Evolutionary conservation across 2,888 invertebrate species (phyloP), one percentile per base, ranked within the genome.

Genomic region (Conchocele bisecta): DNA sequence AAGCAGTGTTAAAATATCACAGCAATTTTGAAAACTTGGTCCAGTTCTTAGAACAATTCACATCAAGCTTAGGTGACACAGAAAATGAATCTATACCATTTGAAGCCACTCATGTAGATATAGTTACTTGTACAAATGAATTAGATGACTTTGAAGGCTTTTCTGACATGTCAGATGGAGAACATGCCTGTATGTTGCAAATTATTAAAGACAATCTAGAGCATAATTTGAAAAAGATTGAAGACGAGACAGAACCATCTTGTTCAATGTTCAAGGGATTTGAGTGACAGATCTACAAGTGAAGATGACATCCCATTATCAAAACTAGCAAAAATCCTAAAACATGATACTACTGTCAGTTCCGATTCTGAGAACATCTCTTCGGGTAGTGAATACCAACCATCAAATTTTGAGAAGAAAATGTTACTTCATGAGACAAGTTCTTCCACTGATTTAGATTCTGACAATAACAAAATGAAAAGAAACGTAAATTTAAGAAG

Each of bases 101-200:
- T 54, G 54, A 63, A 44, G 42, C 54, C 17, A 54, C 54, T 13
- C 54, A 54, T 35, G 54, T 63, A 33, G 24, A 53, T 6, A 54
- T 63, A 35, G 26, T 4, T 28, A 5, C 4, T 28, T 4, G n/a
- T 26, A 29, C 63, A 42, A 35, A 6, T 44, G 44, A 39, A 13
- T 63, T 54, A 46, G 63, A 44, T 54, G 50, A 48, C n/a, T 63
- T 54, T 54, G 63, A 54, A 33, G 54, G 54, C 17, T 54, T 54
- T 33, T 54, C 54, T 33, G 63, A 63, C 6, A 41, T 63, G 17
- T 33, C 42, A 9, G 60, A 60, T n/a, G n/a, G n/a, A n/a, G n/a
- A n/a, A n/a, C n/a, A n/a, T n/a, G n/a, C n/a, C n/a, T n/a, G n/a
- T n/a, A n/a, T n/a, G n/a, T n/a, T n/a, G n/a, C n/a, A n/a, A n/a